Base-by-base conservation (phyloP, 2,113 vertebrate genomes). In the Meles meles region DNA sequence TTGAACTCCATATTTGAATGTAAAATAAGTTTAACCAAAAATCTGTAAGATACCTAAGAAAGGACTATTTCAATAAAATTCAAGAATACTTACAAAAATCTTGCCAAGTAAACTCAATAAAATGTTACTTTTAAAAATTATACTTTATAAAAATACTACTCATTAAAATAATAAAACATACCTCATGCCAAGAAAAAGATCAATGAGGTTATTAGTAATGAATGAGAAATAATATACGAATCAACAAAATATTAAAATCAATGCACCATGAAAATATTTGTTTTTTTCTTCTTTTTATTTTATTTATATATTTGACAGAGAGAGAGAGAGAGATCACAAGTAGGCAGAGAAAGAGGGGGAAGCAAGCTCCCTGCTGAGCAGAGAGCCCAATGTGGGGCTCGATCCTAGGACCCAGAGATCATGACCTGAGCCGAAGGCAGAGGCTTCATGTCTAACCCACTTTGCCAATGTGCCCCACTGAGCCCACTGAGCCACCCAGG, bases 221-320 rank as follows among this genome's bases (percentile, higher is more conserved):
- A 96, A 72, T 94, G 85, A 63, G 23, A 95, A 90, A 81, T 86
- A 34, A 86, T 74, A 65, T 37, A 55, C 55, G 90, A 67, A 81
- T 90, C 94, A 29, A 90, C 8, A 95, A 86, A 84, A 69, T 94
- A 72, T 74, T 76, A 96, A 96, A 82, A 90, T 94, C 69, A 95
- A 27, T 87, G 5, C 5, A 85, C 13, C 31, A 67, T 94, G 57
- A 84, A 94, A 94, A 93, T 83, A 74, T 86, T 88, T 94, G 44
- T 76, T 95, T 97, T 69, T 52, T 52, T 52, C 5, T 17, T 17
- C 18, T 55, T 55, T 55, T 18, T 17, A 18, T 55, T 55, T 55
- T 55, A 55, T 17, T 55, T 55, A 55, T 17, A 18, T 55, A 55
- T 55, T 55, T 55, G 52, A 55, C 15, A 18, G 5, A 55, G 52